Base-by-base conservation (phyloP, 2,113 vertebrate genomes). In the Tyrannus savana region DNA sequence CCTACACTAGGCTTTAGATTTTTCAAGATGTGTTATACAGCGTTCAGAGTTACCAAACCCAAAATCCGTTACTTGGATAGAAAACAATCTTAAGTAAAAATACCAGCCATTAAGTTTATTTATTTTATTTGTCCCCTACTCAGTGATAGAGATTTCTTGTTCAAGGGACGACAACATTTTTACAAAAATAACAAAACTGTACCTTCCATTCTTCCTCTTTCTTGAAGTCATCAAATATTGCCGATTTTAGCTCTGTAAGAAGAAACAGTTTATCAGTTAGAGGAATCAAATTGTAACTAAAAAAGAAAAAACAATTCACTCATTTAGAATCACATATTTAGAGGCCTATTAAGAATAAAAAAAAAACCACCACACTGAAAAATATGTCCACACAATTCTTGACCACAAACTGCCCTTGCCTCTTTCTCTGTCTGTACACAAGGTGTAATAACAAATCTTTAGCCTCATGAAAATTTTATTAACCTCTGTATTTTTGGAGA, bases 121-220 rank as follows among this genome's bases (percentile, higher is more conserved):
- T 58, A 23, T 35, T 58, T 91, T 58, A 23, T 39, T 58, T 89
- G 5, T 53, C 37, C 15, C 19, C 7, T 44, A 68, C 33, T 60
- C 16, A 14, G 19, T 1, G 0, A 84, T 8, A 77, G 2, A 64
- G 31, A 58, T 31, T 30, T 69, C 18, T 37, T 44, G 6, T 21
- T 63, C 28, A 49, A 74, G 37, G 14, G 2, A 66, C 35, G 33
- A n/a, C 52, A 50, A 63, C 30, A 69, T 56, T 93, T 19, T 64
- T 33, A 52, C 3, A 60, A 68, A 19, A 96, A 44, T 7, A 68
- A 37, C 5, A 30, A 69, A 74, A 77, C 11, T 68, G 12, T 98
- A 98, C 98, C 98, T 98, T 98, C 98, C 98, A 98, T 96, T 98
- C 98, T 11, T 97, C 98, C 87, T 98, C 98, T 92, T 98, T 98